Evolutionary conservation across 2,113 vertebrate species (phyloP).

Genomic region (Anolis carolinensis): DNA sequence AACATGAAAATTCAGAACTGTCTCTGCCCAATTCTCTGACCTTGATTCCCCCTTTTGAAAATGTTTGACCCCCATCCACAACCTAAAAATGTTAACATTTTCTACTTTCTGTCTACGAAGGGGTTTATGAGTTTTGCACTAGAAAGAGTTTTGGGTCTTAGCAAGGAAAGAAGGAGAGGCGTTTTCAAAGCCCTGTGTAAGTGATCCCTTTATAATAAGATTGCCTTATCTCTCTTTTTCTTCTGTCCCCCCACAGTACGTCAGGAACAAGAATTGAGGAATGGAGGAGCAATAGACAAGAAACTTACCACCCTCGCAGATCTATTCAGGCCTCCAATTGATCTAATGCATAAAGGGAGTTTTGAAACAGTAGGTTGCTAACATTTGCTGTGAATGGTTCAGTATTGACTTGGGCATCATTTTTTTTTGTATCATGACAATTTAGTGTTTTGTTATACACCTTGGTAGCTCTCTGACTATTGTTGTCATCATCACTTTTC

Average conservation of each 20-base stretch:
- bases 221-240: slow-evolving; percentile 30
- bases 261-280: slow-evolving; percentile 97
- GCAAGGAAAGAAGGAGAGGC: too few species aligned
- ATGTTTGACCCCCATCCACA: too few species aligned
- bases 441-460: not conserved
- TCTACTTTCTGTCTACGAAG: too few species aligned
- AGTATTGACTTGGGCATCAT: not conserved
- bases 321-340: slow-evolving; percentile 96
- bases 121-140: too few species aligned
- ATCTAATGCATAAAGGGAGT: slow-evolving; percentile 99
- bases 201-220: not conserved
- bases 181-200: rapidly evolving
- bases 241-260: slow-evolving; percentile 81
- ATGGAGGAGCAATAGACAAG: slow-evolving; percentile 95
- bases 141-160: too few species aligned
- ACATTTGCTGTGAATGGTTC: not conserved
- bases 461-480: not conserved
- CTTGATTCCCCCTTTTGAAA: too few species aligned
- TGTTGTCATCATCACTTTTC: not conserved
- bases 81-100: too few species aligned
- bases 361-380: slow-evolving; percentile 92
- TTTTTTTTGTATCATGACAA: rapidly evolving
- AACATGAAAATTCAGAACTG: too few species aligned
- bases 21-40: too few species aligned
- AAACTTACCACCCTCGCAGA: slow-evolving; percentile 97